Conservation (phyloP, 2,888 invertebrate species). For the Resseliella maxima region DNA sequence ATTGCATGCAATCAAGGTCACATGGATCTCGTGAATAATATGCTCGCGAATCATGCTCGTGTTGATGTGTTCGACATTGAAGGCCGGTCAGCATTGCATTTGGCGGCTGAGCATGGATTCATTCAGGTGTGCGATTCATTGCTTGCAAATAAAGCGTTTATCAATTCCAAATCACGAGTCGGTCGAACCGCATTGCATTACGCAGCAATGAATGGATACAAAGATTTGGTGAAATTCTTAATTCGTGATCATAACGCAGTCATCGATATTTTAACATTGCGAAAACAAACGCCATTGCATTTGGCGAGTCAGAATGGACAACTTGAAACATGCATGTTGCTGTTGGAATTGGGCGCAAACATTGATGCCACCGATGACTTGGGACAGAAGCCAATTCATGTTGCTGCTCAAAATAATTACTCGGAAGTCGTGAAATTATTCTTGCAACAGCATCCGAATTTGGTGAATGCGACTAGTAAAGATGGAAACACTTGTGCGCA, state of each 20-base stretch:
- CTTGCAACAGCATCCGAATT: conserved; percentile 91
- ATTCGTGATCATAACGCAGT: conserved; percentile 95
- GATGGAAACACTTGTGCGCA: conserved; percentile 99
- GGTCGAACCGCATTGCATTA: conserved; percentile 97
- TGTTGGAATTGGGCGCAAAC: conserved; percentile 92
- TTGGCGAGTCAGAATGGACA: conserved; percentile 96
- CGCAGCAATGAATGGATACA: conserved; percentile 96
- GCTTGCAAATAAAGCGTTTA: conserved; percentile 96
- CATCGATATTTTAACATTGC: conserved; percentile 93
- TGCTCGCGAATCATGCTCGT: conserved; percentile 93
- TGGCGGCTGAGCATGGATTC: conserved; percentile 94
- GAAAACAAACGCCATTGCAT: conserved; percentile 97
- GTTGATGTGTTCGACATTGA: conserved; percentile 99
- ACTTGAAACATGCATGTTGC: conserved; percentile 91
- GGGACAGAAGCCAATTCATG: conserved; percentile 92
- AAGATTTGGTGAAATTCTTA: conserved; percentile 88
- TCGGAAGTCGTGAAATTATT: conserved; percentile 98
- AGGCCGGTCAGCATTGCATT: conserved; percentile 92
- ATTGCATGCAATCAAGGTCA: conserved; percentile 97
- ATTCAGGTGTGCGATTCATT: conserved; percentile 89
- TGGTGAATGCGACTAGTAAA: conserved; percentile 95
- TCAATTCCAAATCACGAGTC: conserved; percentile 97
- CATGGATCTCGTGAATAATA: conserved; percentile 89
- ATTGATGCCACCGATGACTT: conserved; percentile 95
- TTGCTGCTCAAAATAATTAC: conserved; percentile 97